Evolutionary conservation across 2,113 vertebrate genomes (phyloP).

Genomic region (Strix aluco): DNA sequence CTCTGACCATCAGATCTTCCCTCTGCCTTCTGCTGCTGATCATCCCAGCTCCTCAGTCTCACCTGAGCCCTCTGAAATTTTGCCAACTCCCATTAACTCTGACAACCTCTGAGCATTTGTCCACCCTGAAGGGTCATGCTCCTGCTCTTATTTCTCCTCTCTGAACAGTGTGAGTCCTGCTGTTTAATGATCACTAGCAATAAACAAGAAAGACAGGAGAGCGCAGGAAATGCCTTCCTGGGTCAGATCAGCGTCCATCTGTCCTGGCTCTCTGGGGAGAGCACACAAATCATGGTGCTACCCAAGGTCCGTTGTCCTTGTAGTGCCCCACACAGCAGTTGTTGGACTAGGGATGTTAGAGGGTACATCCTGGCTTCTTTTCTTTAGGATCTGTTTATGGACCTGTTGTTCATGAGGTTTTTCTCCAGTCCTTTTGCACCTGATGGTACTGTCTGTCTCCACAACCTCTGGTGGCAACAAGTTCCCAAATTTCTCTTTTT

Average conservation of each 20-base stretch:
- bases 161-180: background rate
- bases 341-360: background rate
- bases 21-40: background rate
- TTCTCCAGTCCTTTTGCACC: background rate
- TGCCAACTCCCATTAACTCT: background rate
- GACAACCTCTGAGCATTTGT: background rate
- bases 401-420: background rate
- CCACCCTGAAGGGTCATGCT: background rate
- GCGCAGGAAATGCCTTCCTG: background rate
- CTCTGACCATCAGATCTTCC: background rate
- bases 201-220: background rate
- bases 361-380: background rate
- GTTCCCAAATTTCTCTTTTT: background rate
- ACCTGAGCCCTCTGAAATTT: background rate
- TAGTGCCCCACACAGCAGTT: background rate
- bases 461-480: background rate
- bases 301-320: accelerated
- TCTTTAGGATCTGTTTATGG: background rate
- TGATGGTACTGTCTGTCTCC: background rate
- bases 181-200: background rate
- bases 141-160: background rate
- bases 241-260: background rate
- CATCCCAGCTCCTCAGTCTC: background rate
- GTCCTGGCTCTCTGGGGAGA: background rate
- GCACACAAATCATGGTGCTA: background rate